Base-by-base conservation (phyloP, 2,113 vertebrate species). In the Chaetorhynchus papuensis region DNA sequence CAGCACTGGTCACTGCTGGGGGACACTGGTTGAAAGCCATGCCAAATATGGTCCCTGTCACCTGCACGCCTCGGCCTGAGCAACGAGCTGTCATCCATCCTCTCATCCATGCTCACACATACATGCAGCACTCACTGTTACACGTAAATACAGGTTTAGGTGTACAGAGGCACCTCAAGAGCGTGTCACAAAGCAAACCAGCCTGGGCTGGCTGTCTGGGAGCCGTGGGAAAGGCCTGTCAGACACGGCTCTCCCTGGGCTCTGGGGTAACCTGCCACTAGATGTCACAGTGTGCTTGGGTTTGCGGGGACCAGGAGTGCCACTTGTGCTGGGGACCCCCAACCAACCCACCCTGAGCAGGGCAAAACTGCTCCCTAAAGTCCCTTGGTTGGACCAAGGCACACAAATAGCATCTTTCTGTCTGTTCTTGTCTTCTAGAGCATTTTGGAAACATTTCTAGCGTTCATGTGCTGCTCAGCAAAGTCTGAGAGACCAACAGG, bases 201-300 rank as follows among this genome's bases (percentile, higher is more conserved):
- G 1, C 5, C 33, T 60, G 64, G 47, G 23, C 59, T 57, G 53
- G 17, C 33, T 75, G 42, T 9, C 15, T 2, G 6, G 69, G 47
- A 44, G 7, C 53, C 60, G 50, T 42, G 16, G 16, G 14, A 42
- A 42, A 24, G 27, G 44, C 19, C 31, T 52, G 44, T 3, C 54
- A 47, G 16, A 26, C 14, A 13, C 33, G 22, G 50, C 68, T 72
- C 42, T 70, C 61, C 27, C 63, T 28, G 53, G 65, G 45, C 68
- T 82, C 28, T 16, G 3, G 59, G 56, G 33, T 71, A 65, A 27
- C 83, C 50, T 89, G 71, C 96, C 96, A 89, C 93, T 97, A 96
- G 96, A 86, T 95, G 95, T 97, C 95, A 94, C 80, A 95, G 93
- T 65, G 5, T 52, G 71, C 93, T 49, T 47, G 94, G 39, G 35